Evolutionary conservation across 2,888 invertebrate species (phyloP), one percentile per base, ranked within the genome.

Genomic region (Platycheirus albimanus): DNA sequence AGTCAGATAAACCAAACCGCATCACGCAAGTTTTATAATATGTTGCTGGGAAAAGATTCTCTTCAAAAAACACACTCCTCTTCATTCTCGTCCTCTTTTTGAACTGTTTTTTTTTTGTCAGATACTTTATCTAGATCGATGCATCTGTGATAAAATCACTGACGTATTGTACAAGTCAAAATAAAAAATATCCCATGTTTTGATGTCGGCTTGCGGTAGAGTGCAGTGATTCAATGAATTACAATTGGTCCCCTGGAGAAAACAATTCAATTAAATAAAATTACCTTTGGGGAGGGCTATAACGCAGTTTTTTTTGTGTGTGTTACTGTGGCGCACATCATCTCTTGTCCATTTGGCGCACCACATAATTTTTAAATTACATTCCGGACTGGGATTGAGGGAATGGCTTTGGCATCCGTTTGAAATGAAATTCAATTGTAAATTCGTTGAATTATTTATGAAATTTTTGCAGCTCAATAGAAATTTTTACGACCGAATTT

Each of bases 181-280:
- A n/a, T n/a, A 4, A 33, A 11, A 11, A 30, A 17, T 69, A 69
- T 80, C 70, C 51, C 70, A 36, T 24, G 24, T 41, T 24, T 13
- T 41, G 36, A 30, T 20, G 36, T 52, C 52, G 66, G 15, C 13
- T 8, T 1, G 36, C 5, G 56, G 49, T 43, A 17, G 30, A 56
- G 51, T 17, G 43, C 6, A 45, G 15, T 47, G 75, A 80, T 70
- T 63, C 80, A 76, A 56, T 80, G 80, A 76, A 76, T 66, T 64
- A 70, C 63, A 70, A 64, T 56, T 45, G 56, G 64, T 38, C 64
- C 64, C 80, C 76, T 28, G 75, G 79, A 72, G 76, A 43, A 78
- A 80, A 76, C 76, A 80, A 80, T 80, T 80, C 80, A 80, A 80
- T 80, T 80, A 80, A 70, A 70, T 41, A 38, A 66, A 80, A 80